phyloP scores from a whole-genome alignment of 2,888 invertebrate species.

The Cremastobaeus sp. region DNA sequence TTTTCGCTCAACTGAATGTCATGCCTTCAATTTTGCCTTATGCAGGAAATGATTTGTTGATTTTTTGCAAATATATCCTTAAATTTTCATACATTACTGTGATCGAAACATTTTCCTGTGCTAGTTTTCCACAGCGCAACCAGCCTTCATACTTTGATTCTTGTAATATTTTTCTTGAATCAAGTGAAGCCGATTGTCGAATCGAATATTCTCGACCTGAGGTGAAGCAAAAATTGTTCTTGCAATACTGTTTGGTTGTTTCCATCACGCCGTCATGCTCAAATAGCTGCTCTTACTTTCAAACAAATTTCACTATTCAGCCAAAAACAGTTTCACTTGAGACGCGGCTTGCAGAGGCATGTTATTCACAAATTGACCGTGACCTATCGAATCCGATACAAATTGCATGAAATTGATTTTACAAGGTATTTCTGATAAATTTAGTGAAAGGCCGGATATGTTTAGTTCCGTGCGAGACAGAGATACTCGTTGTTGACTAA shows the following conservation, averaged over 20 bases:
- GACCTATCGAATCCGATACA: slow-evolving; percentile 62
- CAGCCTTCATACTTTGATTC: too few relatives aligned
- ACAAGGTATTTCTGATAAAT: slow-evolving; percentile 46
- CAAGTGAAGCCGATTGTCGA: too few relatives aligned
- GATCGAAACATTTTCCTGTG: too few relatives aligned
- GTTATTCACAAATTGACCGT: slow-evolving; percentile 66
- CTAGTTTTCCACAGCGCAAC: too few relatives aligned
- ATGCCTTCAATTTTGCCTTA: too few relatives aligned
- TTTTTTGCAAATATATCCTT: too few relatives aligned
- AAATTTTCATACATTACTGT: too few relatives aligned
- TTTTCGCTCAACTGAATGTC: too few relatives aligned
- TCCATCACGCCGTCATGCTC: slow-evolving; percentile 44
- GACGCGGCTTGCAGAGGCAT: slow-evolving; percentile 40
- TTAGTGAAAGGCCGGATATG: slow-evolving; percentile 54
- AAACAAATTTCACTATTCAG: slow-evolving; percentile 64
- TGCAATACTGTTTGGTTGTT: slow-evolving; percentile 10
- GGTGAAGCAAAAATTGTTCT: slow-evolving; percentile 32
- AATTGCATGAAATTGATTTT: slow-evolving; percentile 66
- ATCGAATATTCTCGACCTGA: too few relatives aligned
- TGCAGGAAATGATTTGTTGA: too few relatives aligned
- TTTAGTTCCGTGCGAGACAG: slow-evolving; percentile 22
- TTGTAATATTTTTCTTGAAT: too few relatives aligned
- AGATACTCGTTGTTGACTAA: slow-evolving; percentile 20
- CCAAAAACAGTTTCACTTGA: slow-evolving; percentile 65
- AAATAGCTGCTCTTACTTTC: slow-evolving; percentile 65